Base-by-base conservation (phyloP, 37 sponge, comb jelly and placozoan species). In the Amphimedon queenslandica region DNA sequence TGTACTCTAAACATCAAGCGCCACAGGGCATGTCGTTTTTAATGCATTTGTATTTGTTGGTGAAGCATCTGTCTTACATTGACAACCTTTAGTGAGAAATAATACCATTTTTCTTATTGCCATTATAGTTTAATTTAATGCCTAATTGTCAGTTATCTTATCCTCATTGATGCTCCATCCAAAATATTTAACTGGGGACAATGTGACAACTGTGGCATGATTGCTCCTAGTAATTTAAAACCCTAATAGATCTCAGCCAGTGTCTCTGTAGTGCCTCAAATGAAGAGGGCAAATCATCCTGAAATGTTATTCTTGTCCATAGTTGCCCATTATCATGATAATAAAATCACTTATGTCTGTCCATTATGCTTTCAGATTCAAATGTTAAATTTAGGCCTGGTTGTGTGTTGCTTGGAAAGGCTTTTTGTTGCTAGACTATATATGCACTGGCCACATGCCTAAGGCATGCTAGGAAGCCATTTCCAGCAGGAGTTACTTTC, bases 21-120 rank as follows among this genome's bases (percentile, higher is more conserved):
- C 51, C 51, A 70, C 71, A 70, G 2, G 29, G 24, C 38, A 20
- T 13, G 18, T 38, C 2, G 43, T 70, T 39, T 3, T 4, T 28
- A 5, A 57, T n/a, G n/a, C 73, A 72, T 33, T 2, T 28, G 58
- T 57, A 72, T 5, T 25, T 18, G 1, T 4, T 2, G 43, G 2
- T 70, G 2, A 40, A 4, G 43, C 71, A 70, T 40, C 71, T 4
- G 29, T 29, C 27, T 40, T 37, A 40, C 71, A 70, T 27, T 25
- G 3, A 70, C 71, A 70, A 28, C 71, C 71, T 38, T 38, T 1
- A 1, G 41, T 31, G 4, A 70, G 28, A 4, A 11, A 5, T 1
- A 2, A 2, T 6, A 72, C 73, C 25, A 55, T 27, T 16, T 4
- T 10, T 3, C 3, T 56, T 1, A 72, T 29, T 56, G 2, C 2